Percentiles rank a stretch among this genome's conserved stretches.
phyloP scores from a whole-genome alignment of 2,888 invertebrate genomes.

The Rhagonycha fulva region DNA sequence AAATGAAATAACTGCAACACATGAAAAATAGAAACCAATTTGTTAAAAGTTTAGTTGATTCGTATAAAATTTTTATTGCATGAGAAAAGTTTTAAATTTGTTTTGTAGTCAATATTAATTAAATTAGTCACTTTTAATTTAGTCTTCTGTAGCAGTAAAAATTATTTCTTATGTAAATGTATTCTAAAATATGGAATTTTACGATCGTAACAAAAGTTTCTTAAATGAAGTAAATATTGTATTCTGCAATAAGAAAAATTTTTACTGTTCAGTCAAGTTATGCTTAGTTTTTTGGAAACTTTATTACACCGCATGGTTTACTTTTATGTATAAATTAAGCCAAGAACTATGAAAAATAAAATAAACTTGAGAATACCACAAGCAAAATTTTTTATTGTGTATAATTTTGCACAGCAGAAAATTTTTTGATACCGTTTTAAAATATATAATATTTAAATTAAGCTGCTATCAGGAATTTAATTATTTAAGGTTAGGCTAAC shows the following conservation, averaged over 20 bases:
- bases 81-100: no score
- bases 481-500: no score
- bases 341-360: not conserved
- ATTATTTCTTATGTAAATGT: not conserved
- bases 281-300: not conserved
- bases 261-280: not conserved
- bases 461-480: not conserved
- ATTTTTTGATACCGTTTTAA: not conserved
- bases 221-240: not conserved
- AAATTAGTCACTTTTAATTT: not conserved
- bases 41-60: no score
- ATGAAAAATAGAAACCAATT: not conserved
- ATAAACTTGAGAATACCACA: not conserved
- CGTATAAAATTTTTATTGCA: no score
- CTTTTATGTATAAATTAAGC: not conserved
- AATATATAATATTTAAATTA: not conserved
- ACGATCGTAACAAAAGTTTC: not conserved
- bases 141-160: not conserved
- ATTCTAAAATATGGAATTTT: not conserved
- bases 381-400: not conserved
- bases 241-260: not conserved
- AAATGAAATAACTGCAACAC: not conserved
- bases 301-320: not conserved
- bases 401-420: not conserved
- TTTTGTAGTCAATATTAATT: not conserved